These are phyloP conservation scores for Alexandromys oeconomus DNA, from an alignment of 2,797 vertebrate genomes.

Conservation along the genomic window DNA sequence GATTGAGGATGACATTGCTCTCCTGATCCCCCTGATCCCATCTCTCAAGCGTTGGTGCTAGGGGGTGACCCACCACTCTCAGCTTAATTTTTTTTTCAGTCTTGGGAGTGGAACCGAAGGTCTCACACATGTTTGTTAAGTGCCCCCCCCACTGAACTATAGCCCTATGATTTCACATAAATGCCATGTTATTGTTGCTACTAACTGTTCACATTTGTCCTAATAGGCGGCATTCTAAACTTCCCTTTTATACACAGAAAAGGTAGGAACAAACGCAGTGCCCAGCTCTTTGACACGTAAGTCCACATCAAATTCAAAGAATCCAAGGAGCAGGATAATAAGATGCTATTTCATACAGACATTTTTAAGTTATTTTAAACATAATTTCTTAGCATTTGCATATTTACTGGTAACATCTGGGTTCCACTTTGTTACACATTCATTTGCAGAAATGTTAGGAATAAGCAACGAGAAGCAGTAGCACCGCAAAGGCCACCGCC, in stretches of 20 bases:
- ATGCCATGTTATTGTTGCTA: not conserved
- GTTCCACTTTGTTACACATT: constrained; percentile 28
- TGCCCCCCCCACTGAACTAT: not conserved
- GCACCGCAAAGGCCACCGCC: not conserved
- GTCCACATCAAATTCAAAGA: constrained; percentile 31
- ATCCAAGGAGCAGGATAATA: not conserved
- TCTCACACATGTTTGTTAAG: not conserved
- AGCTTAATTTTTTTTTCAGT: not conserved
- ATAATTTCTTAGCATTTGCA: constrained; percentile 8
- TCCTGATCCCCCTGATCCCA: not conserved
- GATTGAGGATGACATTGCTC: not conserved
- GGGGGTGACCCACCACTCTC: not conserved
- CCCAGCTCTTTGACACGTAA: not conserved
- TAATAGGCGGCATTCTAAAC: not conserved
- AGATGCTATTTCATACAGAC: not conserved
- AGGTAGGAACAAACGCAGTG: not conserved
- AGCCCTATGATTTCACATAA: not conserved
- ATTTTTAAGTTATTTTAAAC: not conserved
- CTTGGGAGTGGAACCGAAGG: not conserved
- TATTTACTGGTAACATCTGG: constrained; percentile 19
- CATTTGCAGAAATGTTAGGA: not conserved
- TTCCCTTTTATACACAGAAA: constrained; percentile 30
- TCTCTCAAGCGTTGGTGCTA: not conserved
- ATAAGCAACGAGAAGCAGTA: not conserved
- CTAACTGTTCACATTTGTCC: not conserved